phyloP scores from a whole-genome alignment of 1,140 invertebrate genomes.

The Drusus annulatus region DNA sequence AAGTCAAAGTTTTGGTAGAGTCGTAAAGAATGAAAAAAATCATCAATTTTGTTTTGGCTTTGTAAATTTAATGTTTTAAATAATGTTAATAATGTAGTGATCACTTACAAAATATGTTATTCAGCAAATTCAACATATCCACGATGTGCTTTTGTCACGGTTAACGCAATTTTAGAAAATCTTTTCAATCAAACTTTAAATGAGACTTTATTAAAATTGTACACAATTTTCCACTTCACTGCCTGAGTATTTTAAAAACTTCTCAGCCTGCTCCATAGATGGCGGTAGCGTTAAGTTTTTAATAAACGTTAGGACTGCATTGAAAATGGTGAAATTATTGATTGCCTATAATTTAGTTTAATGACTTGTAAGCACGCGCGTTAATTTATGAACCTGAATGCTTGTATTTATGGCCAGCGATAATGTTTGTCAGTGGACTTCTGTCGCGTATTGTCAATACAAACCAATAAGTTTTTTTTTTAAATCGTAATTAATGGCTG shows the following conservation, averaged over 20 bases:
- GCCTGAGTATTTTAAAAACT: constrained; percentile 43
- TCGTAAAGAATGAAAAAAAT: no score
- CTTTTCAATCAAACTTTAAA: no score
- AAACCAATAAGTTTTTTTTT: not conserved
- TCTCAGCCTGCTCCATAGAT: constrained; percentile 48
- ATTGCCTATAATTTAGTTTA: constrained; percentile 33
- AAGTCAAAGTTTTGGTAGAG: no score
- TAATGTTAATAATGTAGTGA: not conserved
- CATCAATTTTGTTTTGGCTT: no score
- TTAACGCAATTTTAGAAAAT: no score
- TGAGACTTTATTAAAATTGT: no score
- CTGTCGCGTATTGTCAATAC: not conserved
- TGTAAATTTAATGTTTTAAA: not conserved
- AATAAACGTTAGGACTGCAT: constrained; percentile 20
- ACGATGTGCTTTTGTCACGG: no score
- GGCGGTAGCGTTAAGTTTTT: constrained; percentile 43
- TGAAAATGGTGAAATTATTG: constrained; percentile 34
- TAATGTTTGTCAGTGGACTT: not conserved
- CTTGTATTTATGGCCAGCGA: not conserved
- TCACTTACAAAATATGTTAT: not conserved
- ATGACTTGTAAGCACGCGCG: constrained; percentile 26
- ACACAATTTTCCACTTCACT: constrained; percentile 49
- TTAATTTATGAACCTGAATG: constrained; percentile 18
- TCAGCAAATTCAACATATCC: no score
- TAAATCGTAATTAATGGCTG: not conserved